Percentiles rank a stretch among this genome's conserved stretches.
phyloP scores from a whole-genome alignment of 2,888 invertebrate genomes.

The Actias luna region DNA sequence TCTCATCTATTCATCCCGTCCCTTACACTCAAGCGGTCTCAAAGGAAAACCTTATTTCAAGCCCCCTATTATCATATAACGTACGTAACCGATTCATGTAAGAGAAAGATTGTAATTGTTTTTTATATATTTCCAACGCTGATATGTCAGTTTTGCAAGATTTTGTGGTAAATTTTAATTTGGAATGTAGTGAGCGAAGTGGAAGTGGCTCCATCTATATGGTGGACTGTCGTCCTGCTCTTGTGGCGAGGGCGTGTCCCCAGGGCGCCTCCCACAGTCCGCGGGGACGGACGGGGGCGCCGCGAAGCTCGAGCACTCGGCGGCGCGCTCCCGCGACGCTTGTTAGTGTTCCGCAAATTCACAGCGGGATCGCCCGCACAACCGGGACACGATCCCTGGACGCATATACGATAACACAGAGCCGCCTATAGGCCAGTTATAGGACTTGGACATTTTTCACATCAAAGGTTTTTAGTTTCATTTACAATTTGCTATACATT shows the following conservation, averaged over 20 bases:
- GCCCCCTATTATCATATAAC: slow-evolving; percentile 56
- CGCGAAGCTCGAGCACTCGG: slow-evolving; percentile 78
- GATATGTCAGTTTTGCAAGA: slow-evolving; percentile 15
- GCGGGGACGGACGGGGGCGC: slow-evolving; percentile 80
- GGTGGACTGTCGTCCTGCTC: slow-evolving; percentile 73
- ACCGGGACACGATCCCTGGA: slow-evolving; percentile 77
- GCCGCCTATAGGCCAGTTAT: slow-evolving; percentile 63
- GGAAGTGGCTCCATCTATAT: slow-evolving; percentile 70
- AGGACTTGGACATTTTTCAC: not conserved
- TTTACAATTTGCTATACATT: not conserved
- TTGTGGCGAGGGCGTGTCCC: slow-evolving; percentile 82
- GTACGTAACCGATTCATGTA: slow-evolving; percentile 42
- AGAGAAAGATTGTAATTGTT: slow-evolving; percentile 24
- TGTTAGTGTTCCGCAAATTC: slow-evolving; percentile 81
- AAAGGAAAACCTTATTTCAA: slow-evolving; percentile 57
- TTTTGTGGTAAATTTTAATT: slow-evolving; percentile 26
- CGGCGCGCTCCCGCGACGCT: slow-evolving; percentile 79
- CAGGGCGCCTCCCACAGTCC: slow-evolving; percentile 78
- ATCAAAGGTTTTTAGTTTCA: not conserved
- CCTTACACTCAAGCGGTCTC: slow-evolving; percentile 70
- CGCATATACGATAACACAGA: slow-evolving; percentile 76
- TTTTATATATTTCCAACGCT: slow-evolving; percentile 31
- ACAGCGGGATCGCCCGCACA: slow-evolving; percentile 81
- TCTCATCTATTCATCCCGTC: slow-evolving; percentile 66
- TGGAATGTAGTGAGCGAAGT: slow-evolving; percentile 28